Evolutionary conservation across 1,140 invertebrate genomes (phyloP).

Genomic region (Luehdorfia chinensis): DNA sequence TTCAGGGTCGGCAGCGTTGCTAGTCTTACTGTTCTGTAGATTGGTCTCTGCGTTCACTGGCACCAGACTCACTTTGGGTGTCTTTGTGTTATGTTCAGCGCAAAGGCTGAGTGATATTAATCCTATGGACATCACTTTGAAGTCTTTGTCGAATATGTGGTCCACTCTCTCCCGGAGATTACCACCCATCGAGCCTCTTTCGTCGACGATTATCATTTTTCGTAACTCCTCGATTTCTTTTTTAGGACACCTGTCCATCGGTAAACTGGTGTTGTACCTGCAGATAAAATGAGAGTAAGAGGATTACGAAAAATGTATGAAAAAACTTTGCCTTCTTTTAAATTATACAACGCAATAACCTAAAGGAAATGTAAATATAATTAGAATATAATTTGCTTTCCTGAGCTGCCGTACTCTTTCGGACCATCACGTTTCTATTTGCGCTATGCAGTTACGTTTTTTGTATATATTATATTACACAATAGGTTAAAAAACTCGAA

Average conservation of each 20-base stretch:
- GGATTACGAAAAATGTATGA: too few relatives aligned
- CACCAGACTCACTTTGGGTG: conserved; percentile 32
- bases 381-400: too few relatives aligned
- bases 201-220: conserved; percentile 82
- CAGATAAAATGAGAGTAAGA: conserved; percentile 5
- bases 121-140: conserved; percentile 85
- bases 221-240: conserved; percentile 85
- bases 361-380: too few relatives aligned
- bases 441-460: too few relatives aligned
- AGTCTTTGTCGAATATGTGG: conserved; percentile 86
- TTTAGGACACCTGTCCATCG: conserved; percentile 84
- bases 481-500: too few relatives aligned
- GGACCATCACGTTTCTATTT: too few relatives aligned
- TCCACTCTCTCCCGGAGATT: conserved; percentile 82
- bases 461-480: too few relatives aligned
- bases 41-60: conserved; percentile 38
- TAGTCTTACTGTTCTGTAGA: conserved; percentile 40
- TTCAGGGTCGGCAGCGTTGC: conserved; percentile 68
- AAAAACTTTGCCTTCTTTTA: too few relatives aligned
- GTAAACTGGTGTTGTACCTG: conserved; percentile 74
- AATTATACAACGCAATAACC: too few relatives aligned
- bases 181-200: conserved; percentile 61
- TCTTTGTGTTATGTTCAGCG: conserved; percentile 78
- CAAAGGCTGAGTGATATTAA: conserved; percentile 85
- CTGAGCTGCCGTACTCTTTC: too few relatives aligned